Evolutionary conservation across 2,113 vertebrate species (phyloP).

Genomic region (Felis chaus): DNA sequence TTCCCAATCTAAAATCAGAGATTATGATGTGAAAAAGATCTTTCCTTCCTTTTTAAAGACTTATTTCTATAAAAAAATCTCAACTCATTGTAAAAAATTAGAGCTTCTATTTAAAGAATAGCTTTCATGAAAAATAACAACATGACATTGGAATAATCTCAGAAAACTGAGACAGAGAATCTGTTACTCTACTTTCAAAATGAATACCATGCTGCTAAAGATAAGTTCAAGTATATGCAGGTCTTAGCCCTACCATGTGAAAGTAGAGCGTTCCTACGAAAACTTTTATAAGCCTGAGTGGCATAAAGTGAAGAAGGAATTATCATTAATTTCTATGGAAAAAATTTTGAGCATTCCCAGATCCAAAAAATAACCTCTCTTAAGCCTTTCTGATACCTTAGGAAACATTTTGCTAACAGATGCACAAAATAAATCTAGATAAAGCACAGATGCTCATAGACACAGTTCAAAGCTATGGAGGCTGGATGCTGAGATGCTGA

Average conservation of each 20-base stretch:
- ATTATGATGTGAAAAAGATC: not conserved
- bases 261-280: no score
- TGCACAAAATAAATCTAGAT: not conserved
- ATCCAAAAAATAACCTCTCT: not conserved
- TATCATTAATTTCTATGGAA: not conserved
- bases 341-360: not conserved
- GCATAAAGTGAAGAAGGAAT: not conserved
- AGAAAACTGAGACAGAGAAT: not conserved
- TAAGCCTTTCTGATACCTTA: not conserved
- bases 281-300: not conserved
- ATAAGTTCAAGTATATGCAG: not conserved
- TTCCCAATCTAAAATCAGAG: not conserved
- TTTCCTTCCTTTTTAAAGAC: not conserved
- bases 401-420: not conserved
- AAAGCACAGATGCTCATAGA: not conserved
- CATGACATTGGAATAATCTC: not conserved
- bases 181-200: not conserved
- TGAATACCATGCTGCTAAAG: not conserved
- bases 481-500: not conserved
- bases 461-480: not conserved
- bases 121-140: conserved; percentile 21
- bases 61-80: not conserved
- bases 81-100: not conserved
- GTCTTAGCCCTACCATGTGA: not conserved
- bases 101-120: not conserved